These are phyloP conservation scores for Delichon dasypus DNA, from an alignment of 2,797 vertebrate species.

Conservation along the genomic window DNA sequence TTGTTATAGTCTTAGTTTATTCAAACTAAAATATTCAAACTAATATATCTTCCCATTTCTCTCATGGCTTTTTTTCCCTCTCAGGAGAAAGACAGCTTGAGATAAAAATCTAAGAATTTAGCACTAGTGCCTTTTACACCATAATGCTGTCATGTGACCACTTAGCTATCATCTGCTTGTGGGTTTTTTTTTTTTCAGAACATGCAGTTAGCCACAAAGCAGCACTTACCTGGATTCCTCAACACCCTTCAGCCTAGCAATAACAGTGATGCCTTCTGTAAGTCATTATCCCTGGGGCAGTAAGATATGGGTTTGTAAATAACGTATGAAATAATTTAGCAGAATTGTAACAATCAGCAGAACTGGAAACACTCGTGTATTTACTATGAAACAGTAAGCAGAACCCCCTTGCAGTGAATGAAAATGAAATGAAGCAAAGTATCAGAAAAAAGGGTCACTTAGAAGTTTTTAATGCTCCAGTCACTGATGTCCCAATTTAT, in stretches of 20 bases:
- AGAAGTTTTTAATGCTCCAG: background rate
- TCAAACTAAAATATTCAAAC: background rate
- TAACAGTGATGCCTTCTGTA: background rate
- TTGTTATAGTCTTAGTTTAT: background rate
- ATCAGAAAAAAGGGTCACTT: background rate
- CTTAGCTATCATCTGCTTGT: background rate
- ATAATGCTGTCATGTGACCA: background rate
- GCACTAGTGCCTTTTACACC: background rate
- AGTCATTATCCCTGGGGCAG: background rate
- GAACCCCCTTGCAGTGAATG: background rate
- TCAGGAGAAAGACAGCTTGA: background rate
- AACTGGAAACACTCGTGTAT: background rate
- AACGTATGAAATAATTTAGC: background rate
- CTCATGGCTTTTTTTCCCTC: fast-evolving
- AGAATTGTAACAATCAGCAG: background rate
- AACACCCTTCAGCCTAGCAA: background rate
- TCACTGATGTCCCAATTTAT: background rate
- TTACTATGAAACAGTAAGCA: background rate
- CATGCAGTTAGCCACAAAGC: background rate
- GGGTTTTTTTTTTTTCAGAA: background rate
- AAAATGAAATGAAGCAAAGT: background rate
- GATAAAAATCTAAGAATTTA: background rate
- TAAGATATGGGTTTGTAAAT: background rate
- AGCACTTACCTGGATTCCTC: background rate
- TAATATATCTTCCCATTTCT: background rate